Conservation (phyloP, 2,113 vertebrate species). For the Ailurus styani region DNA sequence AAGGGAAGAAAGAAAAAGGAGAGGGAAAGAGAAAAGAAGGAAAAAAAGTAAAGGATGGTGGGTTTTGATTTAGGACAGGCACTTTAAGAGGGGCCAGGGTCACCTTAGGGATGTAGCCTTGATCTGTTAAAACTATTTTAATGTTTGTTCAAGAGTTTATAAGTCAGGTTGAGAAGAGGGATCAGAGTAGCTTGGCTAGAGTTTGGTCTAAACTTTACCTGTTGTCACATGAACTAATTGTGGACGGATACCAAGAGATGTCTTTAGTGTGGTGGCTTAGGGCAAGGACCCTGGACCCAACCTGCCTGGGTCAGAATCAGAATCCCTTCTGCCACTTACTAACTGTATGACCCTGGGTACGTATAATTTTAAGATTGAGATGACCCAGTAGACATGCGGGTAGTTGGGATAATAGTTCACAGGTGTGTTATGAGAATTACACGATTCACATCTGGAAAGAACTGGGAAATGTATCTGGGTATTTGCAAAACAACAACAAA, state of each 20-base stretch:
- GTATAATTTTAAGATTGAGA: background rate
- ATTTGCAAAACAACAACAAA: background rate
- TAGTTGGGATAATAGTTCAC: background rate
- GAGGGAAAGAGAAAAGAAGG: background rate
- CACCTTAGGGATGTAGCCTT: background rate
- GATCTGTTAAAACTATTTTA: background rate
- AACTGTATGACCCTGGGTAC: background rate
- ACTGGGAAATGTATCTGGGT: background rate
- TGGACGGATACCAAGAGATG: background rate
- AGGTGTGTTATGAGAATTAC: background rate
- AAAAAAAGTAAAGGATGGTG: background rate
- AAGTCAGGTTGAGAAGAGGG: background rate
- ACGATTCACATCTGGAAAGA: background rate
- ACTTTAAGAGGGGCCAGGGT: background rate
- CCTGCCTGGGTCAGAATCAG: background rate
- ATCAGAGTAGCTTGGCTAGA: background rate
- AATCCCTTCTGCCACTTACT: background rate
- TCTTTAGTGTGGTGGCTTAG: background rate
- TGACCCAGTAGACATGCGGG: background rate
- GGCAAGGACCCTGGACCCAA: background rate
- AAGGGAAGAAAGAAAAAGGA: background rate
- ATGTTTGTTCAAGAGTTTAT: background rate
- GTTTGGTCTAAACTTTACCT: background rate
- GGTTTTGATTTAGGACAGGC: background rate
- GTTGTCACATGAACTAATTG: background rate